Base-by-base conservation (phyloP, 2,797 vertebrate genomes). In the Cottoperca gobio region DNA sequence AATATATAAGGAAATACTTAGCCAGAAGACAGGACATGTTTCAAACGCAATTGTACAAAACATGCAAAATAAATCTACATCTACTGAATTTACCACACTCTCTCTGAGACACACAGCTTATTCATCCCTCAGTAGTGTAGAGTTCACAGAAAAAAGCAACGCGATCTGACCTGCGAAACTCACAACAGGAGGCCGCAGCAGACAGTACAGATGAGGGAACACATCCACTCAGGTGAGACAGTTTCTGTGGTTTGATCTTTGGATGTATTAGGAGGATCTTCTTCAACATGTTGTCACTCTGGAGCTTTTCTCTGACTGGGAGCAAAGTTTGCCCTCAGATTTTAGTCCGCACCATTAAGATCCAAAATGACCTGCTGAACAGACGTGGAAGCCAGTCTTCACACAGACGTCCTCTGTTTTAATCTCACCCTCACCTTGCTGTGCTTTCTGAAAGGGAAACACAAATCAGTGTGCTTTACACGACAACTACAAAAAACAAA, bases 401-500 rank as follows among this genome's bases (percentile, higher is more conserved):
- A 92, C 57, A 82, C 85, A 24, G 71, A 35, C 3, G 33, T 54
- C 57, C 60, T 83, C 58, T 64, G 83, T 1, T 84, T 69, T 3
- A 73, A 17, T 76, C 87, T 81, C 10, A 66, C 55, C 53, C 88
- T 86, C 65, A 62, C 23, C 70, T 82, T 92, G 35, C 61, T 86
- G 61, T 74, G 86, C 62, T 90, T 93, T 59, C 86, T 91, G 73
- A 28, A 84, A 68, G 14, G 3, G 17, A 70, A 68, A 77, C 26
- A 83, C 6, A 76, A 72, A 65, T 3, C 8, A 68, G 5, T 1
- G 4, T 13, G 19, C 49, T 31, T 66, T n/a, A 19, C 23, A 42
- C 21, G 2, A 33, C 7, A 12, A 39, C 19, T 21, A 23, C 33
- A 42, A 19, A 24, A 16, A 3, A n/a, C n/a, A n/a, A n/a, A 7